phyloP scores from a whole-genome alignment of 2,113 vertebrate species.

The Meleagris gallopavo region DNA sequence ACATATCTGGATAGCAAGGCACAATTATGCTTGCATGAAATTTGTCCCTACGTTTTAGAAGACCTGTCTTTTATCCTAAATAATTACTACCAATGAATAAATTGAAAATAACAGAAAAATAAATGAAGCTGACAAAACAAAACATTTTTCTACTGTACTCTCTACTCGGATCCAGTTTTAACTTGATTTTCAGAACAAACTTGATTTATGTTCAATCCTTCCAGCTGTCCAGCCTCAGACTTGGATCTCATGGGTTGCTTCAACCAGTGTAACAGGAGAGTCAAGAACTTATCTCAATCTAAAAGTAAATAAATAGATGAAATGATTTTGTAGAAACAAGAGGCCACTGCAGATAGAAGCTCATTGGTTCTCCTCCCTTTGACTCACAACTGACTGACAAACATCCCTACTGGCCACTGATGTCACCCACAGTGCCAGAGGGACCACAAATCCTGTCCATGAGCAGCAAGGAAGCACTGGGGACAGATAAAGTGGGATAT shows the following conservation, averaged over 20 bases:
- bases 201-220: not conserved
- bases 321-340: not conserved
- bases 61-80: not conserved
- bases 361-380: rapidly evolving
- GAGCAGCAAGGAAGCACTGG: rapidly evolving
- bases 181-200: not conserved
- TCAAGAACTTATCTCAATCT: not conserved
- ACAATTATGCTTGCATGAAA: not conserved
- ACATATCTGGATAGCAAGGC: rapidly evolving
- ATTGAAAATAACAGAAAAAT: not conserved
- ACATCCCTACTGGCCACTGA: rapidly evolving
- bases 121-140: not conserved
- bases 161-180: not conserved
- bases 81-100: not conserved
- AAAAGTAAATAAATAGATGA: not conserved
- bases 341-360: not conserved
- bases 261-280: not conserved
- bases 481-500: not conserved
- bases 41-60: not conserved
- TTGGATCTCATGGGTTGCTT: not conserved
- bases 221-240: not conserved
- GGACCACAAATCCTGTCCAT: not conserved
- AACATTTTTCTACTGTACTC: not conserved
- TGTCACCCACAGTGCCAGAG: rapidly evolving
- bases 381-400: not conserved